phyloP scores from a whole-genome alignment of 1,140 invertebrate genomes.

The Ladona fulva region DNA sequence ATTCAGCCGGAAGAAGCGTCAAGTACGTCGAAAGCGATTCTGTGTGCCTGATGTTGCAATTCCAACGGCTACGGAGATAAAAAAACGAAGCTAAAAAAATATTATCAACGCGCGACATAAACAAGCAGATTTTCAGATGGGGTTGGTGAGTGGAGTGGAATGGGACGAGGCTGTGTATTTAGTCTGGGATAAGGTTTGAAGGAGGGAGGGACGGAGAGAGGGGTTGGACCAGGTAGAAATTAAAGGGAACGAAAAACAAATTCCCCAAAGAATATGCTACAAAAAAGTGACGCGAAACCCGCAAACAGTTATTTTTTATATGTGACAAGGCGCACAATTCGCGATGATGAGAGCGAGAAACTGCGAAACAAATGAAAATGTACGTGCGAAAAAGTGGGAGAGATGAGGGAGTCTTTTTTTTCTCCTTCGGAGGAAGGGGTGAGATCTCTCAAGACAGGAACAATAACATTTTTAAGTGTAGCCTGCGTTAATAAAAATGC shows the following conservation, averaged over 20 bases:
- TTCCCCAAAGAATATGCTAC: neutral
- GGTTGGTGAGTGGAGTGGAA: neutral
- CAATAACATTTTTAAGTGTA: conserved; percentile 8
- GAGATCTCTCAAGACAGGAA: neutral
- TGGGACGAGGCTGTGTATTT: neutral
- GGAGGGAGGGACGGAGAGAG: neutral
- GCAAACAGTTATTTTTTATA: neutral
- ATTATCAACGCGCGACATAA: neutral
- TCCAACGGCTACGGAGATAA: neutral
- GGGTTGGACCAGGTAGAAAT: neutral
- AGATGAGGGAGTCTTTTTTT: neutral
- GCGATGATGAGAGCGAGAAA: neutral
- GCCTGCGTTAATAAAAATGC: neutral
- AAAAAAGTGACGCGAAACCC: neutral
- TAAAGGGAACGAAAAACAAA: neutral
- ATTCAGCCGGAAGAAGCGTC: neutral
- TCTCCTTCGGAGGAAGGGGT: neutral
- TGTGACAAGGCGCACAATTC: neutral
- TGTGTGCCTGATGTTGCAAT: neutral
- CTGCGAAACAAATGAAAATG: neutral
- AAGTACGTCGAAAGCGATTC: conserved; percentile 1
- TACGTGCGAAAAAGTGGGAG: neutral
- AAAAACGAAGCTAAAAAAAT: neutral
- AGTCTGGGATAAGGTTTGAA: neutral
- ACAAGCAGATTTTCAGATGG: neutral